These are phyloP conservation scores for Apodemia duryi DNA, from an alignment of 2,888 invertebrate genomes.

Conservation along the genomic window DNA sequence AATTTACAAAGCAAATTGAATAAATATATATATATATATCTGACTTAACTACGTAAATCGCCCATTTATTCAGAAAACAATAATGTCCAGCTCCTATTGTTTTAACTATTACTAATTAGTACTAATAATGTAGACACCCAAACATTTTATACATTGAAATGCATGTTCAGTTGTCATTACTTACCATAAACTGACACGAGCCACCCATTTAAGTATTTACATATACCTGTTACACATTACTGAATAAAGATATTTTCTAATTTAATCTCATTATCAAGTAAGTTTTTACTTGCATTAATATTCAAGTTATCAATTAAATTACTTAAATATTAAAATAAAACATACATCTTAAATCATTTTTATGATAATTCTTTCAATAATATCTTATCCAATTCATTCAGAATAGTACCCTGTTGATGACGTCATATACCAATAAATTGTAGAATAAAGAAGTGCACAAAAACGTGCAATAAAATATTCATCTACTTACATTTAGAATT, in stretches of 20 bases:
- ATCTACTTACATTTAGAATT: constrained; percentile 36
- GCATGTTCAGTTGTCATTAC: constrained; percentile 16
- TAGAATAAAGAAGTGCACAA: constrained; percentile 59
- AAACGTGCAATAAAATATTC: constrained; percentile 50
- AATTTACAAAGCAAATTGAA: not conserved
- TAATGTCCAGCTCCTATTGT: constrained; percentile 2
- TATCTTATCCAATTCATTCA: constrained; percentile 28
- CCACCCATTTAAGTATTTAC: constrained; percentile 6
- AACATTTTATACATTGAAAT: constrained; percentile 1
- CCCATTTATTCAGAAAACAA: not conserved
- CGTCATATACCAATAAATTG: constrained; percentile 53
- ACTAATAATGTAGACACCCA: constrained; percentile 5
- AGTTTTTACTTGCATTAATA: not conserved
- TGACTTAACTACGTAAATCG: not conserved
- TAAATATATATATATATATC: not conserved
- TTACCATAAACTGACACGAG: not conserved
- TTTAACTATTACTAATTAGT: constrained; percentile 6
- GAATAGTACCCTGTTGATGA: constrained; percentile 66
- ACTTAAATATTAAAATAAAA: not conserved
- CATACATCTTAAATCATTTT: not conserved
- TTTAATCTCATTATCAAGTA: not conserved
- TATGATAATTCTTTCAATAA: constrained; percentile 11
- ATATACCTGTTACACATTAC: not conserved
- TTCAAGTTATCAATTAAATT: not conserved
- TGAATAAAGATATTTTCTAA: not conserved